Evolutionary conservation across 2,888 invertebrate genomes (phyloP).

Genomic region (Synanthedon andrenaeformis): DNA sequence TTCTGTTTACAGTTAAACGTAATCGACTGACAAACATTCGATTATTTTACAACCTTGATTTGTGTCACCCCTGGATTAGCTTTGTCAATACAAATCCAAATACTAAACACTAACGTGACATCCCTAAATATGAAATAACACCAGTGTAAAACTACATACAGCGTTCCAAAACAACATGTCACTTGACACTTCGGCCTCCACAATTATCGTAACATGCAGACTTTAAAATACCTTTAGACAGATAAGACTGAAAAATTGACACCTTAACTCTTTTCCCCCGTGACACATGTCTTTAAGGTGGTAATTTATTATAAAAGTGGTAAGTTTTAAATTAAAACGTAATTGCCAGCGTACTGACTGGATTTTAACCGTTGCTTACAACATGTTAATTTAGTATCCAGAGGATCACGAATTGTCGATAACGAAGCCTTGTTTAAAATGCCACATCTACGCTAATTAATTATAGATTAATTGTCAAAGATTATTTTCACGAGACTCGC

Average conservation of each 20-base stretch:
- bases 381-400: neutral
- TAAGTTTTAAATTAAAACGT: slow-evolving; percentile 13
- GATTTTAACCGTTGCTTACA: slow-evolving; percentile 9
- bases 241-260: neutral
- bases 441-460: slow-evolving; percentile 5
- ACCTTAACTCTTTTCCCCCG: neutral
- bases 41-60: too few species aligned
- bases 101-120: too few species aligned
- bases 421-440: slow-evolving; percentile 1
- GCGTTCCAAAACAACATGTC: too few species aligned
- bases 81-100: too few species aligned
- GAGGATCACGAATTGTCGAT: neutral
- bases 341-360: slow-evolving; percentile 12
- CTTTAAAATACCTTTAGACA: neutral
- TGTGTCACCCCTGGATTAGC: too few species aligned
- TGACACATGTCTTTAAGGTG: slow-evolving; percentile 1
- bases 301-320: slow-evolving; percentile 10
- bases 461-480: slow-evolving; percentile 6
- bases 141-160: too few species aligned
- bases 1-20: too few species aligned
- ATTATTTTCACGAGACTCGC: slow-evolving; percentile 1
- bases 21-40: too few species aligned
- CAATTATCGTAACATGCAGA: too few species aligned
- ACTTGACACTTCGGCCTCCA: too few species aligned
- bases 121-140: too few species aligned